Conservation (phyloP, 2,888 invertebrate species). For the Itoplectis maculator region DNA sequence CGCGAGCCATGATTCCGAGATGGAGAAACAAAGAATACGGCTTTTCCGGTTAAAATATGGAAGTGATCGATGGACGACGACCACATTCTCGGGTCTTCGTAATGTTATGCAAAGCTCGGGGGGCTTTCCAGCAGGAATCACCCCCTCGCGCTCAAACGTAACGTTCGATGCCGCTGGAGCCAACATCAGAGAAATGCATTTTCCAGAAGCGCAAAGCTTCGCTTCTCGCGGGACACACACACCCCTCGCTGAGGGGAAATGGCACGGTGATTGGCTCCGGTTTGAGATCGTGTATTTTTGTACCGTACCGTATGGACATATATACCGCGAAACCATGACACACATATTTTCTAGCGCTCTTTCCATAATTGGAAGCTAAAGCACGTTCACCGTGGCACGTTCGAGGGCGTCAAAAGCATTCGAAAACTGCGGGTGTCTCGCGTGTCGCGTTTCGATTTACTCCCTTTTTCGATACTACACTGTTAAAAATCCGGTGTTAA, state of each 20-base stretch:
- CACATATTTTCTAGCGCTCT: background rate
- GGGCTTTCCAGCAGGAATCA: slow-evolving; percentile 29
- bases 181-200: slow-evolving; percentile 31
- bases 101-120: slow-evolving; percentile 48
- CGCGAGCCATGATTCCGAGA: slow-evolving; percentile 25
- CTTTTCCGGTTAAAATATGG: slow-evolving; percentile 12
- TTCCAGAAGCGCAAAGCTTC: background rate
- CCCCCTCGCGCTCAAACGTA: background rate
- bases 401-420: background rate
- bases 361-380: background rate
- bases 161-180: background rate
- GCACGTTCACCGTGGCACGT: background rate
- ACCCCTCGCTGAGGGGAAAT: background rate
- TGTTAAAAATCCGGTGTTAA: too few species aligned
- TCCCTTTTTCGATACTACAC: background rate
- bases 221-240: too few species aligned
- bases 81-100: slow-evolving; percentile 22
- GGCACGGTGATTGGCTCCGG: background rate
- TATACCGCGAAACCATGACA: background rate
- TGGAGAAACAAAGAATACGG: slow-evolving; percentile 19
- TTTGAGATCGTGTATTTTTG: background rate
- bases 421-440: background rate
- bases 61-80: slow-evolving; percentile 41
- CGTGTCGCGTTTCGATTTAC: background rate
- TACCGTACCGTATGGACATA: background rate